Evolutionary conservation across 2,113 vertebrate species (phyloP), one percentile per base, ranked within the genome.

Genomic region (Etheostoma spectabile): DNA sequence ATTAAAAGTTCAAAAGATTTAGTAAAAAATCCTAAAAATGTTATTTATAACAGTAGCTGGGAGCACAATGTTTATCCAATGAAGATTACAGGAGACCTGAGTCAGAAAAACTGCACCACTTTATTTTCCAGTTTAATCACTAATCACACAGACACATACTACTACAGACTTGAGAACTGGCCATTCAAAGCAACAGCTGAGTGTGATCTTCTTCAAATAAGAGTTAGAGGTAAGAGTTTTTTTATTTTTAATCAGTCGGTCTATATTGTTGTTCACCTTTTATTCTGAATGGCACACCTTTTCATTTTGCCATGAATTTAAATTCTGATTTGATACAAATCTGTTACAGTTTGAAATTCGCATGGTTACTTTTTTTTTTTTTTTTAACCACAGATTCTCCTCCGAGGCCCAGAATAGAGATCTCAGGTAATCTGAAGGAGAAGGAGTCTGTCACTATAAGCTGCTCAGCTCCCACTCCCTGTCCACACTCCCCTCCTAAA

Each of bases 381-480:
- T 30, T 30, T 30, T 30, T 4, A 30, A 30, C 16, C 18, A 3
- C 74, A 91, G 91, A 78, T 51, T 61, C 65, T 71, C 65, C 87
- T 67, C 27, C 1, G 3, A 77, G 14, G 0, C 92, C 92, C 48
- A 79, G 0, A 0, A 79, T 92, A 18, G 27, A 66, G 3, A 42
- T 79, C 66, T 3, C 72, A 64, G 67, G 42, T 30, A n/a, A 57
- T 14, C 27, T 79, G 69, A 83, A 22, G 60, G 90, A 87, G 73
- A 18, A 51, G 1, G 8, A 63, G 27, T 11, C 35, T 13, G 60
- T 88, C 45, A 76, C 4, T 67, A 11, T 92, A 15, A 88, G 60
- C 42, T 91, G 92, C 59, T 85, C 87, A 77, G 85, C 82, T 77
- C 5, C 13, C 24, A 80, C 79, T 64, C 81, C 89, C 56, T 92